Conservation (phyloP, 1,140 invertebrate genomes). For the Scaptomyza montana region DNA sequence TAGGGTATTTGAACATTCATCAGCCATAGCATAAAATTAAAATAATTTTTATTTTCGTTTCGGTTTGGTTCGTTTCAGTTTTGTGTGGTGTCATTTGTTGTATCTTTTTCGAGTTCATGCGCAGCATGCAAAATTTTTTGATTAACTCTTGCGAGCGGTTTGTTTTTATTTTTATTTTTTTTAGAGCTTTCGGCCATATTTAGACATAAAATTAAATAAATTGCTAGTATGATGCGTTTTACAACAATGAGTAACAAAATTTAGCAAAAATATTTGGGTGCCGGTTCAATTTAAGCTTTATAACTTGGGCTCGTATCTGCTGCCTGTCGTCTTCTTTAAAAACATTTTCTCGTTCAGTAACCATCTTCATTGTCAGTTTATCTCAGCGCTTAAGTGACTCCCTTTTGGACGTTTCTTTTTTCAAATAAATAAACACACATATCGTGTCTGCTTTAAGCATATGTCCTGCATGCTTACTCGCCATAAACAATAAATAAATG, state of each 20-base stretch:
- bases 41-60: constrained; percentile 52
- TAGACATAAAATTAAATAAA: neutral
- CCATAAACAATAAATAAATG: constrained; percentile 35
- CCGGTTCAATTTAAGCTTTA: too few relatives aligned
- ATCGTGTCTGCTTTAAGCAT: neutral
- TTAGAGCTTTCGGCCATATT: constrained; percentile 14
- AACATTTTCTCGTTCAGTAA: too few relatives aligned
- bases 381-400: too few relatives aligned
- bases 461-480: neutral
- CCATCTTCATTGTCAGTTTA: too few relatives aligned
- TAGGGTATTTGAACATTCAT: constrained; percentile 31
- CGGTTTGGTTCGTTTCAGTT: constrained; percentile 50
- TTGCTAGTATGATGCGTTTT: neutral
- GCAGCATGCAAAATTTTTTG: constrained; percentile 64
- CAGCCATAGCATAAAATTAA: constrained; percentile 57
- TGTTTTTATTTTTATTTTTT: neutral
- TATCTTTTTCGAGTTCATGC: constrained; percentile 50
- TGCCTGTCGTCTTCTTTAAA: too few relatives aligned
- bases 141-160: constrained; percentile 30
- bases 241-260: neutral
- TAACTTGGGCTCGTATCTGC: too few relatives aligned
- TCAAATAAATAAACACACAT: too few relatives aligned
- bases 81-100: constrained; percentile 69
- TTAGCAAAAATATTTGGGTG: too few relatives aligned
- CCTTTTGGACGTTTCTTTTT: too few relatives aligned